Conservation (phyloP, 30 jellyfish, hydroid and myxozoan species). For the Aurelia coerulea region DNA sequence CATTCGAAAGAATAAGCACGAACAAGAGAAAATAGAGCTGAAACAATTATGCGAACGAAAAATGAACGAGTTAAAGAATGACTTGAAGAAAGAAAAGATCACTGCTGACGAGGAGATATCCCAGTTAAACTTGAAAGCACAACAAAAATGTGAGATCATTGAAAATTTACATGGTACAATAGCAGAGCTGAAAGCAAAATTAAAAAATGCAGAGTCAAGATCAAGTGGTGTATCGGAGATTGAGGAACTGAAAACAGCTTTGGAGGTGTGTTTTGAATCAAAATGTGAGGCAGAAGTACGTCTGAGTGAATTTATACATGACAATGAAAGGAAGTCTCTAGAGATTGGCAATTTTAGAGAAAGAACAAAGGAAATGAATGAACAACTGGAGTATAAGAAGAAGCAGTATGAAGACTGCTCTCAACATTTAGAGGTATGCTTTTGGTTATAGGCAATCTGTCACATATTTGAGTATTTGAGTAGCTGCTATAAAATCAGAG, state of each 20-base stretch:
- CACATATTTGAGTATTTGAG: no score
- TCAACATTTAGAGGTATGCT: constrained; percentile 51
- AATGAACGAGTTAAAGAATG: constrained; percentile 38
- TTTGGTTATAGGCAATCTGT: no score
- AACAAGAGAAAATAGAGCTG: constrained; percentile 39
- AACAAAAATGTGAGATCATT: constrained; percentile 39
- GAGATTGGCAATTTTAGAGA: constrained; percentile 37
- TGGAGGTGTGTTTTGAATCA: constrained; percentile 38
- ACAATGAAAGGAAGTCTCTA: constrained; percentile 27
- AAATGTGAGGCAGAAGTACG: constrained; percentile 34
- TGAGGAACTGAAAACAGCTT: constrained; percentile 43
- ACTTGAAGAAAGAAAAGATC: constrained; percentile 29
- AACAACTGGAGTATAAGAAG: constrained; percentile 27
- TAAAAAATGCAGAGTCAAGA: constrained; percentile 6
- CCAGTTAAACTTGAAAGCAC: constrained; percentile 35
- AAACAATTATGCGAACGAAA: constrained; percentile 13
- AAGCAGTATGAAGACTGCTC: constrained; percentile 34
- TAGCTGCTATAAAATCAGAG: no score
- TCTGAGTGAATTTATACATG: constrained; percentile 37
- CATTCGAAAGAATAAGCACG: constrained; percentile 4
- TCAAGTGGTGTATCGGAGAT: constrained; percentile 22
- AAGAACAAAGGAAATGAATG: constrained; percentile 46
- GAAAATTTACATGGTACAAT: constrained; percentile 26
- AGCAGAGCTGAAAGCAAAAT: constrained; percentile 10
- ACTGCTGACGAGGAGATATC: constrained; percentile 42